phyloP scores from a whole-genome alignment of 1,140 invertebrate genomes.

The Cydia splendana region DNA sequence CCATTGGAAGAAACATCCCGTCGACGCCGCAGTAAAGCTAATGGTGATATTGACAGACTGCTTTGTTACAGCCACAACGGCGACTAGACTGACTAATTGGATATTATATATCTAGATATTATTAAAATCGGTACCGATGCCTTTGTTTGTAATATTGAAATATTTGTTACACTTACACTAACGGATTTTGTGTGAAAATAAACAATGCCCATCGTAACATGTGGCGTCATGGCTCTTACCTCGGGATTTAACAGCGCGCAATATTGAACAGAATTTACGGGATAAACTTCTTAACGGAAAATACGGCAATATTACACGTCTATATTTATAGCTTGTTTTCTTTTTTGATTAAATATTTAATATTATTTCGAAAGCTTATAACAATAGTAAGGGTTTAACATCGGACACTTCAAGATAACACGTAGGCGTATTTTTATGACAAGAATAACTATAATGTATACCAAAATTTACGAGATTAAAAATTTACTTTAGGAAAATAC shows the following conservation, averaged over 20 bases:
- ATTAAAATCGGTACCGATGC: background rate
- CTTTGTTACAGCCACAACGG: constrained; percentile 12
- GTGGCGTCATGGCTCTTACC: background rate
- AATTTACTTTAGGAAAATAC: background rate
- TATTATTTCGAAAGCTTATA: no score
- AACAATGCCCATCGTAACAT: background rate
- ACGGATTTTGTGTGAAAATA: background rate
- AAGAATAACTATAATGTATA: no score
- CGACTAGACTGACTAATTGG: constrained; percentile 22
- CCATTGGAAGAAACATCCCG: constrained; percentile 18
- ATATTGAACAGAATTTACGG: background rate
- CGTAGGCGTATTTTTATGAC: no score
- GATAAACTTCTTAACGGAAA: background rate
- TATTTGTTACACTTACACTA: background rate
- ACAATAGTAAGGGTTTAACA: no score
- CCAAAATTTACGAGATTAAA: no score
- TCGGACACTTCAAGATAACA: no score
- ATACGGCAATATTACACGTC: background rate
- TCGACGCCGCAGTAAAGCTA: constrained; percentile 6
- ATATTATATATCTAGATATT: background rate
- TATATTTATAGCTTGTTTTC: no score
- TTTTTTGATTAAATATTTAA: no score
- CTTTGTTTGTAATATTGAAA: background rate
- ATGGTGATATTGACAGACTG: constrained; percentile 22
- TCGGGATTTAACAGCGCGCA: background rate